Evolutionary conservation across 2,888 invertebrate genomes (phyloP).

Genomic region (Phanerotoma sp.): DNA sequence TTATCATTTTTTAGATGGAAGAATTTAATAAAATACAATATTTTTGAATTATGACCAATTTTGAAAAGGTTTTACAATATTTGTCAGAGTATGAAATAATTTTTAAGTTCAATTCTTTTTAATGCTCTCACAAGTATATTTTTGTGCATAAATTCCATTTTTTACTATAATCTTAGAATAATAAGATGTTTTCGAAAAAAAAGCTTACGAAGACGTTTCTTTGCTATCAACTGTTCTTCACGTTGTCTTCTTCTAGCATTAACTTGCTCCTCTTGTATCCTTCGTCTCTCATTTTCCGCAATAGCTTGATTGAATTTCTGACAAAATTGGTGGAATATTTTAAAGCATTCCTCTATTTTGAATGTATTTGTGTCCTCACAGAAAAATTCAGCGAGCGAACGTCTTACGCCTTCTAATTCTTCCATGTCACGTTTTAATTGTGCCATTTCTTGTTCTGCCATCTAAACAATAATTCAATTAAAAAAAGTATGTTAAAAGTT

Average conservation of each 20-base stretch:
- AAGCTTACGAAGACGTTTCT: conserved; percentile 63
- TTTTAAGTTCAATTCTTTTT: too few species aligned
- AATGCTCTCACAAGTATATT: too few species aligned
- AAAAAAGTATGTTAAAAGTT: too few species aligned
- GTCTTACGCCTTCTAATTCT: conserved; percentile 77
- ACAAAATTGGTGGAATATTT: conserved; percentile 86
- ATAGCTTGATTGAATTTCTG: conserved; percentile 82
- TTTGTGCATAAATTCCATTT: too few species aligned
- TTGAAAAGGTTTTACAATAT: too few species aligned
- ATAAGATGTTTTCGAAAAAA: too few species aligned
- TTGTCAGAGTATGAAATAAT: too few species aligned
- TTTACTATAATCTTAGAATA: too few species aligned
- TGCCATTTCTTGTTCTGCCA: conserved; percentile 77
- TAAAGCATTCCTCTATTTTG: conserved; percentile 92
- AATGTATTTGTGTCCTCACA: conserved; percentile 90
- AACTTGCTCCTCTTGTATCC: conserved; percentile 84
- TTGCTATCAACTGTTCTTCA: conserved; percentile 70
- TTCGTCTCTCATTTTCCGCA: conserved; percentile 80
- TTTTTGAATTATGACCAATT: too few species aligned
- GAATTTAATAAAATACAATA: too few species aligned
- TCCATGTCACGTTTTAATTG: conserved; percentile 78
- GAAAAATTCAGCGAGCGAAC: conserved; percentile 86
- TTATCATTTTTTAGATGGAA: too few species aligned
- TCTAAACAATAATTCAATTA: conserved; percentile 57
- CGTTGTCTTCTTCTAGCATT: conserved; percentile 73